Evolutionary conservation across 2,113 vertebrate genomes (phyloP), one percentile per base, ranked within the genome.

Genomic region (Dicerorhinus sumatrensis): DNA sequence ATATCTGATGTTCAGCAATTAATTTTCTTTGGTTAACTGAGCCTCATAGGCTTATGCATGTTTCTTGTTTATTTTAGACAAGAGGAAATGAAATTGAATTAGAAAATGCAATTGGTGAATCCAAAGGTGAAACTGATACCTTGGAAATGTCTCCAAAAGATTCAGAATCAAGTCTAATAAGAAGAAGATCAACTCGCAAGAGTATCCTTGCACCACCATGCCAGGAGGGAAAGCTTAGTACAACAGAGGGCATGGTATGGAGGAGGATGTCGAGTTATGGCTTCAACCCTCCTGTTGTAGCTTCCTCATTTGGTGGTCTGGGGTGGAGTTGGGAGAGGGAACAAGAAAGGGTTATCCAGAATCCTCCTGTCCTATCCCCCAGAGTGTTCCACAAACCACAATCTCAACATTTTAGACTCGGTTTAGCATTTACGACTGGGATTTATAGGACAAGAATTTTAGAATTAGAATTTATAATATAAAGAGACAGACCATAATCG

Each of bases 141-240:
- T 39, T 39, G 39, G 39, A 96, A 79, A 91, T 58, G 54, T 85
- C 97, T 54, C 4, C 87, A 56, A 98, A 95, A 84, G 94, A 97
- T n/a, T 76, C 76, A 18, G 54, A 39, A 96, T 98, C 95, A 86
- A 97, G 92, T 96, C 76, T 97, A 51, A 79, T 97, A 84, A 97
- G 92, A 88, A 99, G 98, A 96, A 99, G 94, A 92, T 99, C 99
- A 39, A 99, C 97, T 75, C 98, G 87, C 81, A 98, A 87, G 60
- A 99, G 99, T 87, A 86, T 97, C 2, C 98, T 81, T 92, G 98
- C 90, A 14, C 39, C 39, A 39, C 2, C 91, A 92, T 39, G 14
- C 60, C 85, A 98, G 87, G 97, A 98, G 16, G 39, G 83, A 72
- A 97, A 94, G 29, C 91, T 97, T 65, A 98, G 99, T 65, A 72